phyloP scores from a whole-genome alignment of 2,797 vertebrate genomes.

The Phalloptychus januarius region DNA sequence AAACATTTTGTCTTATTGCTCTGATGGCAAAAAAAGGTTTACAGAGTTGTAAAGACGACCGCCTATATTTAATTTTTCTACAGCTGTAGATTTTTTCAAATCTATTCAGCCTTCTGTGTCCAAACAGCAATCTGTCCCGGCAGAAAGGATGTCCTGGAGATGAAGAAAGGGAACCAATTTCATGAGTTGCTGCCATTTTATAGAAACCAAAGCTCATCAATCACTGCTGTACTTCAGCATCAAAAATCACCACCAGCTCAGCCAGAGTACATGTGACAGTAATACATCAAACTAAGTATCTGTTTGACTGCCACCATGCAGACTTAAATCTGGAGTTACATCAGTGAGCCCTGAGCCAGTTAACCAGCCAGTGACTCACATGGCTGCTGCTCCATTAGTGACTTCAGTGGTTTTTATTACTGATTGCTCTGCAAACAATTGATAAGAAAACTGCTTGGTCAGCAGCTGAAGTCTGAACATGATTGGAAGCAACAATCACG shows the following conservation, averaged over 20 bases:
- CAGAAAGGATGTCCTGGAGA: neutral
- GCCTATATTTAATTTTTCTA: neutral
- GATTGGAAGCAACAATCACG: neutral
- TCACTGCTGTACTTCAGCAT: neutral
- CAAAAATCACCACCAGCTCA: neutral
- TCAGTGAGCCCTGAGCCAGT: neutral
- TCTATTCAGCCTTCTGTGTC: neutral
- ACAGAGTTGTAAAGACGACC: too few species aligned
- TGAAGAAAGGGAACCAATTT: neutral
- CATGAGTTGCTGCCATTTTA: neutral
- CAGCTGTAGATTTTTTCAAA: neutral
- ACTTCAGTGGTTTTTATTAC: neutral
- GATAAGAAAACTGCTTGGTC: neutral
- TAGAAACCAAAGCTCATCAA: neutral
- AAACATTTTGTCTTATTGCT: too few species aligned
- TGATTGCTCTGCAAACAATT: neutral
- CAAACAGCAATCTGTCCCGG: neutral
- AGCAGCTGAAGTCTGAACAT: too few species aligned
- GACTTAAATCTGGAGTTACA: neutral
- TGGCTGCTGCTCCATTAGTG: neutral
- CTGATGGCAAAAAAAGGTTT: neutral
- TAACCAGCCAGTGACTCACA: neutral
- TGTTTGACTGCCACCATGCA: neutral
- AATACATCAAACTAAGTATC: neutral
- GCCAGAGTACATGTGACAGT: neutral